Percentiles rank a stretch among this genome's conserved stretches.
These are phyloP conservation scores for Machimus rusticus DNA, from an alignment of 2,888 invertebrate species.

Conservation along the genomic window DNA sequence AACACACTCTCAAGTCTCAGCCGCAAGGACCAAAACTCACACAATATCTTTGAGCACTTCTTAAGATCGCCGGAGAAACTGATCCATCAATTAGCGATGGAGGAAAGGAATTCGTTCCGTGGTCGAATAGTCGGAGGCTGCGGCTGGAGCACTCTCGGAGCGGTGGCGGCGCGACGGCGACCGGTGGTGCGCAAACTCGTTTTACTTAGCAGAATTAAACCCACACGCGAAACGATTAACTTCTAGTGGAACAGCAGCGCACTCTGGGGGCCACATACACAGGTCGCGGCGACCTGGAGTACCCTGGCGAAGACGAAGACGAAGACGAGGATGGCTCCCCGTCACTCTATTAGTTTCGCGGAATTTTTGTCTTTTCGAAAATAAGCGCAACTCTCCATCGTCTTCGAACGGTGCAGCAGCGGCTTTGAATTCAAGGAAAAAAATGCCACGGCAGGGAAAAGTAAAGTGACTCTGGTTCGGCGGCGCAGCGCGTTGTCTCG, in stretches of 20 bases:
- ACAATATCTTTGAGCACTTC: conserved; percentile 10
- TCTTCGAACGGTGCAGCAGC: not conserved
- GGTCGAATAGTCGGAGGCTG: not conserved
- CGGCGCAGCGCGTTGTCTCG: not conserved
- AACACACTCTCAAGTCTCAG: not conserved
- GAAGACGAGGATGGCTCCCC: not conserved
- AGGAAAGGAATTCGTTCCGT: conserved; percentile 14
- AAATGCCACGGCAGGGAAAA: not conserved
- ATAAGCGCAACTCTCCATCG: not conserved
- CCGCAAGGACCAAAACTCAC: not conserved
- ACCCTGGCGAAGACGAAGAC: not conserved
- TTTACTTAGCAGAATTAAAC: conserved; percentile 30
- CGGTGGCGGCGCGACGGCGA: not conserved
- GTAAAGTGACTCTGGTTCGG: not conserved
- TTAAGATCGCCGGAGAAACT: not conserved
- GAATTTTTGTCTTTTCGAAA: conserved; percentile 11
- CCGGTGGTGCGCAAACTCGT: conserved; percentile 36
- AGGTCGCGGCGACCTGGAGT: conserved; percentile 7
- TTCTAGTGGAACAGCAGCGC: not conserved
- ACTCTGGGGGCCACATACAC: not conserved
- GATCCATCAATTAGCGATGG: conserved; percentile 25
- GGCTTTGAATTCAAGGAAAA: not conserved
- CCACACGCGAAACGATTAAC: conserved; percentile 37
- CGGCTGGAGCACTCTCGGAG: not conserved
- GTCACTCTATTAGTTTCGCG: not conserved